These are phyloP conservation scores for Lytechinus pictus DNA, from an alignment of 35 echinoderm and acorn worm species.

Conservation along the genomic window DNA sequence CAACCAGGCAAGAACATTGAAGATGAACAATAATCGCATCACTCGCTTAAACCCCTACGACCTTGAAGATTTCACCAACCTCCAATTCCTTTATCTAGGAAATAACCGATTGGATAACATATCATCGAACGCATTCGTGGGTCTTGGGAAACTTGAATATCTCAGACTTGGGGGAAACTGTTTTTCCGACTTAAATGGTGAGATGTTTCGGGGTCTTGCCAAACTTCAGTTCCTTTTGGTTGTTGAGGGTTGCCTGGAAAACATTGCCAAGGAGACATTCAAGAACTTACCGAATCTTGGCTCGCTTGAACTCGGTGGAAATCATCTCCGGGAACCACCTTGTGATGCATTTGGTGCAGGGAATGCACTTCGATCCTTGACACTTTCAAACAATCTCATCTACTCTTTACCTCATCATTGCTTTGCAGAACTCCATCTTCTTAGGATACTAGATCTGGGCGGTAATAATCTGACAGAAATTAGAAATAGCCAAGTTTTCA, in stretches of 20 bases:
- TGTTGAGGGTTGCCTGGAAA: neutral
- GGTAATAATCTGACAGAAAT: slow-evolving; percentile 26
- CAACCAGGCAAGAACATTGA: neutral
- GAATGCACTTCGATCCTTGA: neutral
- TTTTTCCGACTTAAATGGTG: neutral
- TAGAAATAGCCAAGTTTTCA: neutral
- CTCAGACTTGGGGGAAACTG: slow-evolving; percentile 14
- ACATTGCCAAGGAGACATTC: neutral
- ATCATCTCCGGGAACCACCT: neutral
- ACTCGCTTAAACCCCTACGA: neutral
- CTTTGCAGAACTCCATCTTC: neutral
- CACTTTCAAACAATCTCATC: neutral
- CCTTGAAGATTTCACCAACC: neutral
- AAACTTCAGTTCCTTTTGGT: neutral
- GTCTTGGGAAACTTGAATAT: neutral
- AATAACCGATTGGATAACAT: neutral
- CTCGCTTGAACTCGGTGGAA: neutral
- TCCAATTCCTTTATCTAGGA: neutral
- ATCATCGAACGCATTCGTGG: neutral
- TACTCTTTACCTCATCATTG: neutral
- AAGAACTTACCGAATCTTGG: neutral
- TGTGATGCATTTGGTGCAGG: neutral
- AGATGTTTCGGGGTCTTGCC: neutral
- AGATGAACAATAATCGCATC: neutral
- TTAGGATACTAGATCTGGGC: neutral